Evolutionary conservation across 2,888 invertebrate genomes (phyloP), one percentile per base, ranked within the genome.

Genomic region (Dicyrtomina minuta): DNA sequence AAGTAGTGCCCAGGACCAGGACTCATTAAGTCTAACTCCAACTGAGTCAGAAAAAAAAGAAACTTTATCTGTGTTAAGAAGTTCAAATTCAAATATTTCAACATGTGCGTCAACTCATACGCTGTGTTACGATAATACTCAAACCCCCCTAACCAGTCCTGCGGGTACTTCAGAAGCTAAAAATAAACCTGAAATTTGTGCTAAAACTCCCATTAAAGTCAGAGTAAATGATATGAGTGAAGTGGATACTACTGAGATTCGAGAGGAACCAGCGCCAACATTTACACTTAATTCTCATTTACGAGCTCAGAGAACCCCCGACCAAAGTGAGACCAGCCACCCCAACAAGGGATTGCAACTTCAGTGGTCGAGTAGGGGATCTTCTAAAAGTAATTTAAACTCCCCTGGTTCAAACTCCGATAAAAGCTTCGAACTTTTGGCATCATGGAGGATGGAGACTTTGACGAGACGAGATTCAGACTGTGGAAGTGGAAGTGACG

Each of bases 401-500:
- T 93, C 93, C 15, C 92, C 93, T 2, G 88, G 88, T 71, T 88
- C 80, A 10, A 76, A 73, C 43, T 80, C 89, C 3, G 87, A 65
- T n/a, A 92, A 92, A 82, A 92, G 89, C 82, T 89, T 79, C 71
- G 80, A 76, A 82, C 83, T 88, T 70, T 79, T 81, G 59, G 90
- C 90, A n/a, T 92, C 91, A 81, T 93, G 93, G 92, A 86, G 93
- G 75, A 93, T 95, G 89, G 93, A 93, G 83, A 92, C 92, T 79
- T 86, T 95, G 75, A 90, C 90, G 3, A 83, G 77, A 33, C 73
- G 90, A 77, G 93, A 92, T 81, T 89, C 90, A 6, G 91, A 93
- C 82, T 92, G 94, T 1, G 92, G 91, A 79, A 90, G 92, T 1
- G 92, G 91, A 79, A 90, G 92, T 26, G 92, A 93, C 79, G 80